Evolutionary conservation across 1,140 invertebrate genomes (phyloP).

Genomic region (Trialeurodes vaporariorum): DNA sequence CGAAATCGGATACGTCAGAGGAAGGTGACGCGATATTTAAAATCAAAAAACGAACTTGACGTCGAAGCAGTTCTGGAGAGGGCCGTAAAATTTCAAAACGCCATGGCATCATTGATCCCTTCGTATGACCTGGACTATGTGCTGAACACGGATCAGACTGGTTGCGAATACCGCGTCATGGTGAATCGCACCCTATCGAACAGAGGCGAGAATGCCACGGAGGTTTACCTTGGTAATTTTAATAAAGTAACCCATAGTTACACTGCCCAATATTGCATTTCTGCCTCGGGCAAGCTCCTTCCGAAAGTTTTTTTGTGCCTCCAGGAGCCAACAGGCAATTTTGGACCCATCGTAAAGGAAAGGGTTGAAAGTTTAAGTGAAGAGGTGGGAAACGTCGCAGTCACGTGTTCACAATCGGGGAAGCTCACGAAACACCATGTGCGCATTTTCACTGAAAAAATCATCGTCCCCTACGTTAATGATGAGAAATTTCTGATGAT

Average conservation of each 20-base stretch:
- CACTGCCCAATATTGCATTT: constrained; percentile 22
- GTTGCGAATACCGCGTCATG: too few relatives aligned
- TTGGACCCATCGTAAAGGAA: not conserved
- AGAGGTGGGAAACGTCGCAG: constrained; percentile 13
- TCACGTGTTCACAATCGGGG: constrained; percentile 17
- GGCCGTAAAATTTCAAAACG: too few relatives aligned
- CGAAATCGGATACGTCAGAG: not conserved
- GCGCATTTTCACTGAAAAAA: constrained; percentile 7
- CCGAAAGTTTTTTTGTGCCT: constrained; percentile 13
- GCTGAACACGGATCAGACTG: too few relatives aligned
- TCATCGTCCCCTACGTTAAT: too few relatives aligned
- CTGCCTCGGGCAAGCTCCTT: constrained; percentile 19
- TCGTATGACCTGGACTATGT: constrained; percentile 17
- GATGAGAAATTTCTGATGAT: constrained; percentile 6
- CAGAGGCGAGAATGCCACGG: constrained; percentile 10
- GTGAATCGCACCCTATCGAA: constrained; percentile 11
- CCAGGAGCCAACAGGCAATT: too few relatives aligned
- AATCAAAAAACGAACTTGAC: too few relatives aligned
- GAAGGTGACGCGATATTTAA: constrained; percentile 1
- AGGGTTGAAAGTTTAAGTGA: too few relatives aligned
- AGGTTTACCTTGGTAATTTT: constrained; percentile 15
- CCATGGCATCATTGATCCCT: constrained; percentile 8
- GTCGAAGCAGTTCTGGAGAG: too few relatives aligned
- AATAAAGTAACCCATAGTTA: constrained; percentile 23
- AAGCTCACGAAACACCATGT: constrained; percentile 17